Evolutionary conservation across 2,113 vertebrate genomes (phyloP), one percentile per base, ranked within the genome.

Genomic region (Ictalurus furcatus): DNA sequence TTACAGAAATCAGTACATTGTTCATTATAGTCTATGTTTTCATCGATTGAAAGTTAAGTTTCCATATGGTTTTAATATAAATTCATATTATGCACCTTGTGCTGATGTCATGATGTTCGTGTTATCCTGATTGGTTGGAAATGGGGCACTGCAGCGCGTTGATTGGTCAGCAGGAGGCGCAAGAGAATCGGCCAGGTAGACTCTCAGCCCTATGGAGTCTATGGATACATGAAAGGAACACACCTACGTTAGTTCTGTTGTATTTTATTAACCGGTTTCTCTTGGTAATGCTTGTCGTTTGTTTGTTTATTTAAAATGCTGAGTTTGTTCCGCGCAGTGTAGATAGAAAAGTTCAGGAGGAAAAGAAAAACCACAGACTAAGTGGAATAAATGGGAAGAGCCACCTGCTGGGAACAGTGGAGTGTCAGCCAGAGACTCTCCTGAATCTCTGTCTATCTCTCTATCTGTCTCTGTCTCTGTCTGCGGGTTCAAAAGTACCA

Each of bases 141-240:
- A 23, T 13, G 78, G 56, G 56, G 58, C 58, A 25, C 4, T 63
- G 59, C 58, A 28, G 21, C 21, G 21, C 19, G 34, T 21, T 84
- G 58, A 84, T 84, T 84, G 58, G 58, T 63, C 81, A 84, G 34
- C 21, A 63, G 81, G 81, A 63, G 81, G 81, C 81, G 81, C 58
- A 84, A 28, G 37, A 40, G 34, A 44, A 2, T 63, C 17, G 30
- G 54, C 2, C 81, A 59, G 74, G 67, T 56, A 52, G 82, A 30
- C 25, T 48, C 19, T 48, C 80, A 52, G 23, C 21, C 37, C n/a
- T 69, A 67, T 86, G 44, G 84, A 90, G 87, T 91, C 86, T 73
- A 85, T 89, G 92, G 92, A 93, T 85, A 86, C 88, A 37, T 76
- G 44, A 73, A 91, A 88, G 90, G 89, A 91, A 80, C 90, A 89